Percentiles rank a stretch among this genome's conserved stretches.
These are phyloP conservation scores for Balaenoptera acutorostrata DNA, from an alignment of 2,113 vertebrate species.

Conservation along the genomic window DNA sequence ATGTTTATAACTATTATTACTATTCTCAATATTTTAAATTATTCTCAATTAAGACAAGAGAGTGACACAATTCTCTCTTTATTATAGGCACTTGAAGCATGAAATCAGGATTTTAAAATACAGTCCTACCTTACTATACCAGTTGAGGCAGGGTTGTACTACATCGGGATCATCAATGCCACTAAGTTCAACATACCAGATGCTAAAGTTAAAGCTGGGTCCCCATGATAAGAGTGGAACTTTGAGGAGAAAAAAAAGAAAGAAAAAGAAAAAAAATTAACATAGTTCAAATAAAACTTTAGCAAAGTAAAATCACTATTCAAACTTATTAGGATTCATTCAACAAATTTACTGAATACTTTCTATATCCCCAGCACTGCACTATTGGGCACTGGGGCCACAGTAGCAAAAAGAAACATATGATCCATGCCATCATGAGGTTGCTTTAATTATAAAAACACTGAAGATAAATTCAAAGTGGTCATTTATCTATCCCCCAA, in stretches of 20 bases:
- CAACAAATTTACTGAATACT: background rate
- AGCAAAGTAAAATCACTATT: conserved; percentile 34
- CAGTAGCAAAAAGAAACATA: background rate
- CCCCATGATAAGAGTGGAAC: conserved; percentile 99
- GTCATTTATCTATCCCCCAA: background rate
- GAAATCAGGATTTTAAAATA: conserved; percentile 65
- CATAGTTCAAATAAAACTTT: conserved; percentile 51
- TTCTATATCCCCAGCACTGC: background rate
- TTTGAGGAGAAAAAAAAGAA: conserved; percentile 71
- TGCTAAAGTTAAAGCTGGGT: conserved; percentile 99
- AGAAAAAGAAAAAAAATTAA: conserved; percentile 71
- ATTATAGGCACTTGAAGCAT: background rate
- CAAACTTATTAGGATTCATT: background rate
- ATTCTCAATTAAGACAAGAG: conserved; percentile 1
- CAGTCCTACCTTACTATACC: conserved; percentile 98
- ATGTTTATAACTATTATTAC: background rate
- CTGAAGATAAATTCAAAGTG: background rate
- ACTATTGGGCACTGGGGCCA: background rate
- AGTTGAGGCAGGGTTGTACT: conserved; percentile 99
- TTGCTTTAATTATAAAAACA: background rate
- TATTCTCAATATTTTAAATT: conserved; percentile 22
- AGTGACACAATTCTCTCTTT: background rate
- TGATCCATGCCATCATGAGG: background rate
- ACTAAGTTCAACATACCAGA: conserved; percentile 99
- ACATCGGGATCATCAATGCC: conserved; percentile 98